Percentiles rank a stretch among this genome's conserved stretches.
Evolutionary conservation across 2,888 invertebrate species (phyloP).

Genomic region (Limenitis camilla): DNA sequence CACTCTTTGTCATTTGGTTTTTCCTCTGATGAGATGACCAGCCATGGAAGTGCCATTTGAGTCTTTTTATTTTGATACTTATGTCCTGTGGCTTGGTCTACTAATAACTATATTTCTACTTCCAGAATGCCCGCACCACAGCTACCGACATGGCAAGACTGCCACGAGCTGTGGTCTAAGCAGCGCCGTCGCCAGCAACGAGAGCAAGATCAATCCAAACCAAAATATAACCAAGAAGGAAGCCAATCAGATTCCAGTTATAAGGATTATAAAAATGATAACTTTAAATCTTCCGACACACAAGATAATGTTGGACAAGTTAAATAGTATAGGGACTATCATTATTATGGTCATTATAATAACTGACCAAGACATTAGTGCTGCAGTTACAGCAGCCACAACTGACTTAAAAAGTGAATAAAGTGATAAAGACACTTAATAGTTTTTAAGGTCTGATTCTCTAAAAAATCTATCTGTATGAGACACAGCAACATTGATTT

Average conservation of each 20-base stretch:
- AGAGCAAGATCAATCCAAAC: constrained; percentile 76
- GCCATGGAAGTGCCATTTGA: no score
- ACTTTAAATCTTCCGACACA: constrained; percentile 47
- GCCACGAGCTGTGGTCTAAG: constrained; percentile 99
- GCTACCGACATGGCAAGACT: constrained; percentile 97
- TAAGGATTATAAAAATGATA: constrained; percentile 49
- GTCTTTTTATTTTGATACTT: no score
- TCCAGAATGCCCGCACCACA: constrained; percentile 86
- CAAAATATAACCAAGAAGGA: constrained; percentile 34
- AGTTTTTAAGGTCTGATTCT: no score
- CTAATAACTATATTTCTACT: constrained; percentile 1
- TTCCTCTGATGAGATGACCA: no score
- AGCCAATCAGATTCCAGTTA: constrained; percentile 40
- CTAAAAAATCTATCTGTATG: no score
- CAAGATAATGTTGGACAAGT: constrained; percentile 55
- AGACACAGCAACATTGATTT: no score
- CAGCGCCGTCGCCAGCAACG: constrained; percentile 89
- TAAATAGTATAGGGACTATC: constrained; percentile 54
- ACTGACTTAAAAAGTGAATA: background rate
- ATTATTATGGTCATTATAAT: constrained; percentile 28
- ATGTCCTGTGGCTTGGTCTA: no score
- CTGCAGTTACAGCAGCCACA: background rate
- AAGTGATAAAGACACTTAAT: background rate
- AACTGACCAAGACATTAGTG: background rate
- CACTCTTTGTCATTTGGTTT: no score